A percentile compares a stretch with the other conserved stretches of the same genome.
These are phyloP conservation scores for Solenopsis fugax DNA, from an alignment of 1,140 invertebrate species.

Conservation along the genomic window DNA sequence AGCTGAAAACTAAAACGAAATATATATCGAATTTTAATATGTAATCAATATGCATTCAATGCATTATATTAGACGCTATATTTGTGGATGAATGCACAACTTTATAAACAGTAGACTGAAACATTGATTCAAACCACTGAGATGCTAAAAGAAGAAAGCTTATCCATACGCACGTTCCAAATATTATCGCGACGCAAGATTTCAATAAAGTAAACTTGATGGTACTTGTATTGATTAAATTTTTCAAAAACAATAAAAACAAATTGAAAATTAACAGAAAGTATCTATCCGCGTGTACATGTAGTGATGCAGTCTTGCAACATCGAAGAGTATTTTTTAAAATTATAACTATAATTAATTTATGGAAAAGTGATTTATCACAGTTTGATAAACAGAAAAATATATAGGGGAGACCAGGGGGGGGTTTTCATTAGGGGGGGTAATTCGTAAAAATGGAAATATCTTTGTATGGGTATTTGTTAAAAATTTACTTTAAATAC, in stretches of 20 bases:
- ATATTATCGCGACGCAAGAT: conserved; percentile 12
- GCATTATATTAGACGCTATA: conserved; percentile 1
- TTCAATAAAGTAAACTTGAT: background rate
- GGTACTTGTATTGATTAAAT: conserved; percentile 2
- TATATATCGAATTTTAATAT: conserved; percentile 29
- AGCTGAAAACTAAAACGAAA: background rate
- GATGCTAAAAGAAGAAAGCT: conserved; percentile 22
- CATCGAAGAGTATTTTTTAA: background rate
- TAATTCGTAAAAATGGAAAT: no score
- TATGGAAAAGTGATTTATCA: no score
- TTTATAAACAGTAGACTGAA: background rate
- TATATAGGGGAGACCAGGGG: no score
- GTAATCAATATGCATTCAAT: conserved; percentile 33
- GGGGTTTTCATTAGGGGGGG: no score
- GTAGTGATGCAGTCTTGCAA: background rate
- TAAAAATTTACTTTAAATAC: no score
- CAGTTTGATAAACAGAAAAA: no score
- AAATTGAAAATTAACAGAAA: conserved; percentile 30
- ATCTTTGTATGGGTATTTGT: no score
- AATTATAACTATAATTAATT: background rate
- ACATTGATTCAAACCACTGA: no score
- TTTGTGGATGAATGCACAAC: background rate
- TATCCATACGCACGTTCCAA: conserved; percentile 21
- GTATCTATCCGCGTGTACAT: background rate
- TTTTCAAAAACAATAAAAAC: background rate